phyloP scores from a whole-genome alignment of 2,113 vertebrate species.

The Steatornis caripensis region DNA sequence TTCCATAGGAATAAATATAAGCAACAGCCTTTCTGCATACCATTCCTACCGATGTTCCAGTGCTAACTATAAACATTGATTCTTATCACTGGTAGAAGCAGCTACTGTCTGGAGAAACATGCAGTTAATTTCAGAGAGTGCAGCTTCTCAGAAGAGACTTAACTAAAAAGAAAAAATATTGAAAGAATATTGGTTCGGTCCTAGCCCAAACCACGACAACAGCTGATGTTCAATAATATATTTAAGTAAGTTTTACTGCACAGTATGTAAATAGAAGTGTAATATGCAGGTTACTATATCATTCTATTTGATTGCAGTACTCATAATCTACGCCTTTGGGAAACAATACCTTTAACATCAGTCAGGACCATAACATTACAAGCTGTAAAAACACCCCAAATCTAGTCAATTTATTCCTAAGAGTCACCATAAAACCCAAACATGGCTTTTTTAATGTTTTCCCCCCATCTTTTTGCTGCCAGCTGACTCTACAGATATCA shows the following conservation, averaged over 20 bases:
- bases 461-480: neutral
- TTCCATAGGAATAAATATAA: too few species aligned
- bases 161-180: too few species aligned
- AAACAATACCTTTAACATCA: neutral
- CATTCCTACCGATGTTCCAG: too few species aligned
- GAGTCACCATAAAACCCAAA: neutral
- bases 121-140: too few species aligned
- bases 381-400: neutral
- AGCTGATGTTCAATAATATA: neutral
- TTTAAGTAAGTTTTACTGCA: neutral
- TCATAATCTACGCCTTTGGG: neutral
- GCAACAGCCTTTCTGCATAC: too few species aligned
- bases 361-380: neutral
- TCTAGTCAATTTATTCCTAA: constrained; percentile 4
- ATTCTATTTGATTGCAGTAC: neutral
- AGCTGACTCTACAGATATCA: neutral
- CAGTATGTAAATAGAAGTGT: neutral
- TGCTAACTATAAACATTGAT: too few species aligned
- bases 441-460: neutral
- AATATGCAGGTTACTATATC: neutral
- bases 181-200: too few species aligned
- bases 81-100: too few species aligned
- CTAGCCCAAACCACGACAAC: too few species aligned
- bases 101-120: too few species aligned
- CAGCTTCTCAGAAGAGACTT: too few species aligned